Percentiles rank a stretch among this genome's conserved stretches.
These are phyloP conservation scores for Torymus texanus DNA, from an alignment of 2,888 invertebrate species.

Conservation along the genomic window DNA sequence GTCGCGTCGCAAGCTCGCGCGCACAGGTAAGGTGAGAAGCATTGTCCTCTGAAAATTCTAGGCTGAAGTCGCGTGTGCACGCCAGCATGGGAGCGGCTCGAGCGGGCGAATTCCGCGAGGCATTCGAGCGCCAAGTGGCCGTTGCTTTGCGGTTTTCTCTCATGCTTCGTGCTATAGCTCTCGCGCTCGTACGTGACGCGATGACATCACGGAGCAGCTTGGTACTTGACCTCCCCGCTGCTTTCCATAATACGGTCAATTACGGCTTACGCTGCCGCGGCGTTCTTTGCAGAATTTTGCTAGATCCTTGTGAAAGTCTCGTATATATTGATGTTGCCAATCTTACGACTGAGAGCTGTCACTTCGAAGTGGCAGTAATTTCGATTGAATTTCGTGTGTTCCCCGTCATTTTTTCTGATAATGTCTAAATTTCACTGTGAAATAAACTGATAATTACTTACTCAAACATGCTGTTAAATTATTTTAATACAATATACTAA, in stretches of 20 bases:
- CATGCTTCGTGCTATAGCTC: neutral
- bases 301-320: neutral
- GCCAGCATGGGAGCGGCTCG: slow-evolving; percentile 33
- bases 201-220: slow-evolving; percentile 64
- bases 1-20: slow-evolving; percentile 7
- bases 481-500: neutral
- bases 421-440: no score
- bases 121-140: slow-evolving; percentile 21
- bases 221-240: slow-evolving; percentile 65
- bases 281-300: slow-evolving; percentile 6
- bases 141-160: slow-evolving; percentile 7
- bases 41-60: slow-evolving; percentile 34
- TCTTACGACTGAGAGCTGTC: no score
- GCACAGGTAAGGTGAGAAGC: slow-evolving; percentile 31
- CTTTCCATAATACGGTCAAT: slow-evolving; percentile 69
- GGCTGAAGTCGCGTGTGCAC: slow-evolving; percentile 11
- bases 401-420: no score
- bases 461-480: slow-evolving; percentile 6
- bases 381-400: no score
- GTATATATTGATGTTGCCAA: neutral
- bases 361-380: no score
- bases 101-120: slow-evolving; percentile 24
- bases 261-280: slow-evolving; percentile 31
- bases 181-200: slow-evolving; percentile 55
- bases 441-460: no score